Evolutionary conservation across 2,888 invertebrate species (phyloP).

Genomic region (Campoletis raptor): DNA sequence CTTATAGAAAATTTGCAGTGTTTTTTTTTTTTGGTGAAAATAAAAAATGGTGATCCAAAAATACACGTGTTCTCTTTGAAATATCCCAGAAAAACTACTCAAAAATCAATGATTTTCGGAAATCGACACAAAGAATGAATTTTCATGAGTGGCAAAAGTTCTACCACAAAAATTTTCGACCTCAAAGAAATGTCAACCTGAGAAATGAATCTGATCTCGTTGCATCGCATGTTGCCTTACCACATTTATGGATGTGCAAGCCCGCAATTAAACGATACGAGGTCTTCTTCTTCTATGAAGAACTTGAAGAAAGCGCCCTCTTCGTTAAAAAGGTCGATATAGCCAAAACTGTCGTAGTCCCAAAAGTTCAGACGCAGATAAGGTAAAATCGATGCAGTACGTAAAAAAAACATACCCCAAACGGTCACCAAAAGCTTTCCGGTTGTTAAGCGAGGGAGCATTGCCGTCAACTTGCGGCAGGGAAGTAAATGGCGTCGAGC

Average conservation of each 20-base stretch:
- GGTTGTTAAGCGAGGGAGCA: constrained; percentile 56
- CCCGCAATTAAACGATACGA: constrained; percentile 29
- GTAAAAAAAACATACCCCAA: neutral
- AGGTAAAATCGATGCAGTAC: no score
- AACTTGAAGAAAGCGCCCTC: constrained; percentile 38
- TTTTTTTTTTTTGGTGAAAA: neutral
- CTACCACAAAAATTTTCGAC: no score
- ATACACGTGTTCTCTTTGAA: neutral
- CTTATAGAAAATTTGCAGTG: neutral
- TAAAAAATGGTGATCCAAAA: neutral
- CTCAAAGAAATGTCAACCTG: no score
- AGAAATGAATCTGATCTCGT: no score
- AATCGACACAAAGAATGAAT: neutral
- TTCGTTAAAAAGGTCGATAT: constrained; percentile 18
- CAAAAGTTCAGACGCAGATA: no score
- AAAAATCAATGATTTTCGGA: neutral
- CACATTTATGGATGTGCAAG: constrained; percentile 28
- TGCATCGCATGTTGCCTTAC: no score
- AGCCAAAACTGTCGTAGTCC: neutral
- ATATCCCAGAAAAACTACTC: neutral
- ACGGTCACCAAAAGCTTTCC: constrained; percentile 31
- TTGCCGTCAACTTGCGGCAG: constrained; percentile 6
- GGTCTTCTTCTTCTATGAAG: neutral
- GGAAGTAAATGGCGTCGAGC: neutral
- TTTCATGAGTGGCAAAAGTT: neutral